Evolutionary conservation across 2,113 vertebrate genomes (phyloP).

Genomic region (Neolamprologus sp.): DNA sequence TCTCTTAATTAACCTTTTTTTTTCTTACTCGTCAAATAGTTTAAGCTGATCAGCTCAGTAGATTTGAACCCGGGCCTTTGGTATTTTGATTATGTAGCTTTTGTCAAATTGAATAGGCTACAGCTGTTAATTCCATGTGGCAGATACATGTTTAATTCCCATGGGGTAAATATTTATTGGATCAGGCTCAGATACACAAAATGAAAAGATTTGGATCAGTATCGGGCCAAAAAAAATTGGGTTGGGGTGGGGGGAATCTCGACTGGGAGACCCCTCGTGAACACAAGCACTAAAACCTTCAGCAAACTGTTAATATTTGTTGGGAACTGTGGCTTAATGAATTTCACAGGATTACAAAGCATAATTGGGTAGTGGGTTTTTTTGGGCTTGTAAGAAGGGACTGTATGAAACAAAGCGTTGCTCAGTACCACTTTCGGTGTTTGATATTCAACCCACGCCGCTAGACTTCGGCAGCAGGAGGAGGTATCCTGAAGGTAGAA

Average conservation of each 20-base stretch:
- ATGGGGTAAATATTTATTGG: not conserved
- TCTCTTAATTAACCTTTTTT: not conserved
- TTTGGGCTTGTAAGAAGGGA: not conserved
- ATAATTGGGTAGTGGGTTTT: not conserved
- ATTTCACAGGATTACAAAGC: not conserved
- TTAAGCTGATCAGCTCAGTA: not conserved
- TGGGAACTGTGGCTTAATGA: not conserved
- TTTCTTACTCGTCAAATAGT: not conserved
- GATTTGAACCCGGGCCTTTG: not conserved
- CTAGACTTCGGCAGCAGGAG: not conserved
- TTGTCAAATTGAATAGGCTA: not conserved
- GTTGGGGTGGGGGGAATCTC: not conserved
- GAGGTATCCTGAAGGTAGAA: slow-evolving; percentile 36
- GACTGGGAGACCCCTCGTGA: not conserved
- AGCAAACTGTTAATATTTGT: not conserved
- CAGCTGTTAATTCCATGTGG: not conserved
- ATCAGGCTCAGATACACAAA: not conserved
- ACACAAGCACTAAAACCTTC: not conserved
- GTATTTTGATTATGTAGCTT: not conserved
- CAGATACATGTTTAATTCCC: not conserved
- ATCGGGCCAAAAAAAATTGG: not conserved
- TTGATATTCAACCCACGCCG: slow-evolving; percentile 18
- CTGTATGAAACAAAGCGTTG: not conserved
- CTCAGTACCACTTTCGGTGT: not conserved
- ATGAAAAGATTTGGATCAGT: not conserved